A percentile compares a stretch with the other conserved stretches of the same genome.
Evolutionary conservation across 2,113 vertebrate genomes (phyloP).

Genomic region (Perccottus glenii): DNA sequence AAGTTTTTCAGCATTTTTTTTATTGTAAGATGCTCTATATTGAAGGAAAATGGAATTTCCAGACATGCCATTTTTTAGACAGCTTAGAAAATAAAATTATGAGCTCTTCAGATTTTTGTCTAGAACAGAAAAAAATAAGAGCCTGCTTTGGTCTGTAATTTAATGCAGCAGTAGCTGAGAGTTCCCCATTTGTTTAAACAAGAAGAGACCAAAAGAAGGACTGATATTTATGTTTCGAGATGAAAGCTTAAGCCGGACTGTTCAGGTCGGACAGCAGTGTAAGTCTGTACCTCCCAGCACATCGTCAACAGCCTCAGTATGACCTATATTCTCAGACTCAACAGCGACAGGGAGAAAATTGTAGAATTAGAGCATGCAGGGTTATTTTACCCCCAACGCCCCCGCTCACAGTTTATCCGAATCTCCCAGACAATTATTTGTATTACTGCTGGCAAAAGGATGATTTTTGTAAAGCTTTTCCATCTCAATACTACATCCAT

Average conservation of each 20-base stretch:
- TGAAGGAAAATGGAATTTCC: too few relatives aligned
- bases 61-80: too few relatives aligned
- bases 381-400: slow-evolving; percentile 55
- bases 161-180: slow-evolving; percentile 18
- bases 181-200: slow-evolving; percentile 6
- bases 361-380: slow-evolving; percentile 67
- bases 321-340: slow-evolving; percentile 72
- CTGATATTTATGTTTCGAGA: slow-evolving; percentile 30
- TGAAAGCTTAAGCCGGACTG: not conserved
- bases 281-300: slow-evolving; percentile 59
- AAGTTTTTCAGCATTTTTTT: too few relatives aligned
- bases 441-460: slow-evolving; percentile 56
- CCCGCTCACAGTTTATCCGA: slow-evolving; percentile 49
- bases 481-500: slow-evolving; percentile 64
- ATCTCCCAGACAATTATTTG: slow-evolving; percentile 62
- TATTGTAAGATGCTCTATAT: too few relatives aligned
- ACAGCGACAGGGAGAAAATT: slow-evolving; percentile 62
- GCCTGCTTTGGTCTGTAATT: slow-evolving; percentile 25
- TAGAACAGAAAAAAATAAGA: slow-evolving; percentile 7
- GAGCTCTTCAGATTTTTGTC: too few relatives aligned
- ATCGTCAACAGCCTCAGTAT: slow-evolving; percentile 58
- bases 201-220: slow-evolving; percentile 6
- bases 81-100: too few relatives aligned
- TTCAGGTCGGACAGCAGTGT: slow-evolving; percentile 19
- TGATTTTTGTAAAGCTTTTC: slow-evolving; percentile 65